Evolutionary conservation across 2,113 vertebrate genomes (phyloP).

Genomic region (Sceloporus tristichus): DNA sequence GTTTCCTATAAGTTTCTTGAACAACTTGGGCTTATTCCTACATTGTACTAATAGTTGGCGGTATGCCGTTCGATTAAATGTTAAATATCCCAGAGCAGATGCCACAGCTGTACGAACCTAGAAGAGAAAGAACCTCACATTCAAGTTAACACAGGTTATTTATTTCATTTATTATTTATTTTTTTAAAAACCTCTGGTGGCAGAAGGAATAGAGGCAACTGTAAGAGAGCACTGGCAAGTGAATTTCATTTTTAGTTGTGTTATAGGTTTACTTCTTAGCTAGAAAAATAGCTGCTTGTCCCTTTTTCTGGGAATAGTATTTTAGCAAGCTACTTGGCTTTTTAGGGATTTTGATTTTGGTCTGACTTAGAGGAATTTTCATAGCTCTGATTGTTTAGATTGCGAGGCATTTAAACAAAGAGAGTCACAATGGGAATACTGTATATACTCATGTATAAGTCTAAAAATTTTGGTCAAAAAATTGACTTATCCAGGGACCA

Average conservation of each 20-base stretch:
- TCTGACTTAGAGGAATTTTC: not conserved
- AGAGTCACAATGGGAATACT: not conserved
- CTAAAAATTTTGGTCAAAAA: too few relatives aligned
- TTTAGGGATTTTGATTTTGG: not conserved
- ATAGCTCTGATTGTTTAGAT: not conserved
- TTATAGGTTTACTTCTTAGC: not conserved
- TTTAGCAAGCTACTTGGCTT: not conserved
- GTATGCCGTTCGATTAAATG: slow-evolving; percentile 78
- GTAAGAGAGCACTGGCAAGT: not conserved
- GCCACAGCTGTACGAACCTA: slow-evolving; percentile 78
- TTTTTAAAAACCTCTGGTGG: too few relatives aligned
- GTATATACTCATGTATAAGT: too few relatives aligned
- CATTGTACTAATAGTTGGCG: slow-evolving; percentile 78
- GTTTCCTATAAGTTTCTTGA: slow-evolving; percentile 71
- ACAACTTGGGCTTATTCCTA: slow-evolving; percentile 76
- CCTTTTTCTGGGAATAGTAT: not conserved
- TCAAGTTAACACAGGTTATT: not conserved
- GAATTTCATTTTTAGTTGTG: not conserved
- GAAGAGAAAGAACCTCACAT: slow-evolving; percentile 1
- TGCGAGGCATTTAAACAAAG: not conserved
- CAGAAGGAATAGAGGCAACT: not conserved
- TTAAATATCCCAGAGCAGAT: slow-evolving; percentile 80
- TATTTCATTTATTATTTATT: not conserved
- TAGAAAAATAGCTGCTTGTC: not conserved
- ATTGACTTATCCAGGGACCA: too few relatives aligned